These are phyloP conservation scores for Hephaestus fuliginosus DNA, from an alignment of 2,797 vertebrate genomes.

Conservation along the genomic window DNA sequence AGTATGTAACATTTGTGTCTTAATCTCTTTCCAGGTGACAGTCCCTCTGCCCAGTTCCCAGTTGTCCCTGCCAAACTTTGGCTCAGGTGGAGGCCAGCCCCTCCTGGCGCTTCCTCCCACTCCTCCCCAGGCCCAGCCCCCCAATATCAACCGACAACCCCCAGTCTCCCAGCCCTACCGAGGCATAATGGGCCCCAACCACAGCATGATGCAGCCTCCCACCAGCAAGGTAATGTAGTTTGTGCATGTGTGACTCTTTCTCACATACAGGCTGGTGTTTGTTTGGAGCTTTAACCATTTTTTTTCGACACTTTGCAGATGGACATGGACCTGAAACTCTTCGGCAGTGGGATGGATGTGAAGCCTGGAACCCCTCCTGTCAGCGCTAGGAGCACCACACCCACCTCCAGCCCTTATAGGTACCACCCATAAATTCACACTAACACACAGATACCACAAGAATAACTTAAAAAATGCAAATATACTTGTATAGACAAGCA, in stretches of 20 bases:
- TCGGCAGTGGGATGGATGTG: slow-evolving; percentile 94
- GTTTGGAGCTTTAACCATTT: not conserved
- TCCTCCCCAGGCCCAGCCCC: slow-evolving; percentile 91
- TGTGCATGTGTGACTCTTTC: slow-evolving; percentile 34
- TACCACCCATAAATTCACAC: slow-evolving; percentile 63
- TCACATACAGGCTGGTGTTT: not conserved
- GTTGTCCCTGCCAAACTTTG: slow-evolving; percentile 94
- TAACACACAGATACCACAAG: not conserved
- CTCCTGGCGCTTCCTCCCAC: slow-evolving; percentile 94
- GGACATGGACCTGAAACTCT: slow-evolving; percentile 98
- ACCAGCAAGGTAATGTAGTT: slow-evolving; percentile 89
- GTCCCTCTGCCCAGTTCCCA: slow-evolving; percentile 95
- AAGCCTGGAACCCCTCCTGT: slow-evolving; percentile 97
- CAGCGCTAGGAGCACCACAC: slow-evolving; percentile 93
- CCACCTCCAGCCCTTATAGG: slow-evolving; percentile 97
- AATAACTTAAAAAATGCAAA: not conserved
- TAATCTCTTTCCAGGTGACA: slow-evolving; percentile 85
- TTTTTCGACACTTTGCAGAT: slow-evolving; percentile 84
- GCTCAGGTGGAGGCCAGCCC: slow-evolving; percentile 94
- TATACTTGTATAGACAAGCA: not conserved
- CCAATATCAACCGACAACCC: slow-evolving; percentile 91
- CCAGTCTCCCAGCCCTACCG: slow-evolving; percentile 93
- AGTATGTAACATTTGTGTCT: not conserved
- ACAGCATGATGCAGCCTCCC: slow-evolving; percentile 93
- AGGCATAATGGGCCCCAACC: slow-evolving; percentile 92